These are phyloP conservation scores for Anthrax anthrax DNA, from an alignment of 2,888 invertebrate genomes.

Conservation along the genomic window DNA sequence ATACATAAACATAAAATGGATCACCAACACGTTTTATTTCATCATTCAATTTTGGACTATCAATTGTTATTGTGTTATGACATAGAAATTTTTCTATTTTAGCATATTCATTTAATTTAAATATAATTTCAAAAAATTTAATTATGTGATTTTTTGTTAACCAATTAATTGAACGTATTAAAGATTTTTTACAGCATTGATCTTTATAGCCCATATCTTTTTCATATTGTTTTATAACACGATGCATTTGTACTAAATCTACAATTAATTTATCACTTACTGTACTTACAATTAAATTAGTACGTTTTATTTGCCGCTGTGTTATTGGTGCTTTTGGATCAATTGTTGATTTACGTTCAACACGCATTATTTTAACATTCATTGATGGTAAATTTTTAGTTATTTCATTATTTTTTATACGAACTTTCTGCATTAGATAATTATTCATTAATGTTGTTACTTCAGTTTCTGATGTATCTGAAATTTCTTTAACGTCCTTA, in stretches of 20 bases:
- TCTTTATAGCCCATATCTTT: conserved; percentile 41
- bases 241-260: conserved; percentile 38
- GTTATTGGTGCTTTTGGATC: conserved; percentile 5
- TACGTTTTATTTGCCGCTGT: conserved; percentile 34
- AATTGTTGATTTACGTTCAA: background rate
- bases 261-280: conserved; percentile 46
- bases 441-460: no score
- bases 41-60: conserved; percentile 18
- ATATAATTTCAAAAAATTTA: conserved; percentile 22
- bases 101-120: conserved; percentile 18
- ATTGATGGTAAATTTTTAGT: background rate
- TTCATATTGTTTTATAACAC: conserved; percentile 41
- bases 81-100: conserved; percentile 20
- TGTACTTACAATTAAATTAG: conserved; percentile 46
- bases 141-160: conserved; percentile 32
- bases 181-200: conserved; percentile 41
- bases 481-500: no score
- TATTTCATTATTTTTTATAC: background rate
- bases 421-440: no score
- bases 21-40: conserved; percentile 16
- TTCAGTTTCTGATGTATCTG: no score
- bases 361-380: background rate
- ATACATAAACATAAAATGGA: background rate
- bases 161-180: conserved; percentile 43
- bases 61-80: conserved; percentile 23